These are phyloP conservation scores for Ursus arctos DNA, from an alignment of 2,113 vertebrate species.

Conservation along the genomic window DNA sequence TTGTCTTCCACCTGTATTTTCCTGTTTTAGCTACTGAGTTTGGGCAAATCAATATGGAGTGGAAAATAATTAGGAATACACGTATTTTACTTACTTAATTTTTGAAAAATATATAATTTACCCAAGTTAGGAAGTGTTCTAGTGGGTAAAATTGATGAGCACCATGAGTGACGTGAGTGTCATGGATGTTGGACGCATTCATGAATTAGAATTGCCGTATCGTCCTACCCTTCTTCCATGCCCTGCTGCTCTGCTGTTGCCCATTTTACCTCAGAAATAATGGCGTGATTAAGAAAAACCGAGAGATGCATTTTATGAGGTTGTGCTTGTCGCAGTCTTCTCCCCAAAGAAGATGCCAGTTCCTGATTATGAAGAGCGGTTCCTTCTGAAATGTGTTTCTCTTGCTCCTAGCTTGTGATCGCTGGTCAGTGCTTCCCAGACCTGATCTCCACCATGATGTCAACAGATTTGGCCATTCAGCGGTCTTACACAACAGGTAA, in stretches of 20 bases:
- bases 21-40: constrained; percentile 33
- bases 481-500: constrained; percentile 94
- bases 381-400: constrained; percentile 65
- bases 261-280: constrained; percentile 11
- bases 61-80: constrained; percentile 10
- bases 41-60: neutral
- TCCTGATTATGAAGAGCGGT: neutral
- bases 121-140: neutral
- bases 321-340: neutral
- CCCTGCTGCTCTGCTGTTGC: neutral
- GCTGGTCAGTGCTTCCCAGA: constrained; percentile 94
- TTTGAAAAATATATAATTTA: constrained; percentile 36
- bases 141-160: neutral
- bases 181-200: neutral
- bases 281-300: neutral
- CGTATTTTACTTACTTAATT: neutral
- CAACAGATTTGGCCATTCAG: constrained; percentile 98
- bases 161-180: neutral
- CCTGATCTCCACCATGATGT: constrained; percentile 94
- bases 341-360: neutral
- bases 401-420: constrained; percentile 92
- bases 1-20: constrained; percentile 6
- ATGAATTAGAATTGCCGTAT: neutral
- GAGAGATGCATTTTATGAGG: neutral
- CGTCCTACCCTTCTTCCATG: neutral